phyloP scores from a whole-genome alignment of 2,113 vertebrate species.

The Panthera tigris region DNA sequence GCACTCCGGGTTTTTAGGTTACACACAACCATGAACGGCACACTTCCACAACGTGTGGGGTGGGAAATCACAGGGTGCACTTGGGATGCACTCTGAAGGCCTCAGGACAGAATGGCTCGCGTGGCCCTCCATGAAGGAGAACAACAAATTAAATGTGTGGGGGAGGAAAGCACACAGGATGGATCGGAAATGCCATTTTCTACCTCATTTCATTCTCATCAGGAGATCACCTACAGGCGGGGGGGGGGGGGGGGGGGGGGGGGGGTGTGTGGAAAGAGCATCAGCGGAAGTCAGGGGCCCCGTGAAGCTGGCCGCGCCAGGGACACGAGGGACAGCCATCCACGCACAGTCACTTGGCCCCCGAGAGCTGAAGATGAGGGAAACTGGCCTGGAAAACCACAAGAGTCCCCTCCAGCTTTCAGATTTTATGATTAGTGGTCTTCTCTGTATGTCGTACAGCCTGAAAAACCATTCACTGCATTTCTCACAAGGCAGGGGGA shows the following conservation, averaged over 20 bases:
- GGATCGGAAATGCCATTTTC: background rate
- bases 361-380: background rate
- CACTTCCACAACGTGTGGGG: background rate
- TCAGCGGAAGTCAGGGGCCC: background rate
- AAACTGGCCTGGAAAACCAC: background rate
- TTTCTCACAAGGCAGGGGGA: background rate
- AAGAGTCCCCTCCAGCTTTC: background rate
- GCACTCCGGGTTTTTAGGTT: background rate
- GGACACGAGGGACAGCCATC: accelerated
- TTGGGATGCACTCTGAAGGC: background rate
- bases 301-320: accelerated
- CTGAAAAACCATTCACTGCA: background rate
- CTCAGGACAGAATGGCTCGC: background rate
- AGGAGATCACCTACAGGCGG: background rate
- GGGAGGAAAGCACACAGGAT: background rate
- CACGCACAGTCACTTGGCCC: accelerated
- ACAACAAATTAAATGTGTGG: background rate
- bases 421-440: background rate
- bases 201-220: background rate
- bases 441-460: background rate
- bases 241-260: too few species aligned
- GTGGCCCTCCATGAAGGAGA: background rate
- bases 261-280: background rate
- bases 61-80: background rate
- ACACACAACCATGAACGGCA: background rate